A percentile compares a stretch with the other conserved stretches of the same genome.
Conservation (phyloP, 2,113 vertebrate genomes). For the Plecturocebus donacophilus region DNA sequence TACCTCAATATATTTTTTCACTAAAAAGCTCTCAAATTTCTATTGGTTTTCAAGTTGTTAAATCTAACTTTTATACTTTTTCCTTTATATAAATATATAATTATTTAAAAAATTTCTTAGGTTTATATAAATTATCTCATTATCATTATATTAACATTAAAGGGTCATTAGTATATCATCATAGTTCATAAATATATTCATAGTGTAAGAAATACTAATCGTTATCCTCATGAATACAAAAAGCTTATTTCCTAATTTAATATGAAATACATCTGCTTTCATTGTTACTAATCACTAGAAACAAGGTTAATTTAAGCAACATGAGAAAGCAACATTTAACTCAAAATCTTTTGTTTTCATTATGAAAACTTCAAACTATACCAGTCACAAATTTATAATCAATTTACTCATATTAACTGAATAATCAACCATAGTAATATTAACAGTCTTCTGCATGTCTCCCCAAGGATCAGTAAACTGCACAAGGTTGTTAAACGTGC, state of each 20-base stretch:
- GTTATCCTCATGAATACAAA: conserved; percentile 25
- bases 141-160: background rate
- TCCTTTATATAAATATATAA: background rate
- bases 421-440: conserved; percentile 32
- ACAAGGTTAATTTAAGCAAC: background rate
- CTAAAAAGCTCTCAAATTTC: background rate
- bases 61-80: conserved; percentile 7
- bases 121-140: background rate
- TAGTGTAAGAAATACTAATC: conserved; percentile 8
- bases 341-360: conserved; percentile 43
- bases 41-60: background rate
- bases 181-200: conserved; percentile 35
- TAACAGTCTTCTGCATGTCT: conserved; percentile 33
- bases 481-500: conserved; percentile 70
- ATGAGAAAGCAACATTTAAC: conserved; percentile 41
- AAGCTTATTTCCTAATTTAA: background rate
- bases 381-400: conserved; percentile 47
- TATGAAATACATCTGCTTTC: background rate
- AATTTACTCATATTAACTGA: conserved; percentile 61
- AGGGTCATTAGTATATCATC: background rate
- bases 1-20: background rate
- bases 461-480: conserved; percentile 65
- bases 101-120: background rate
- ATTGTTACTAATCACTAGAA: background rate
- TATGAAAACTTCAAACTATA: conserved; percentile 50